Base-by-base conservation (phyloP, 2,888 invertebrate species). In the Papilio demoleus region DNA sequence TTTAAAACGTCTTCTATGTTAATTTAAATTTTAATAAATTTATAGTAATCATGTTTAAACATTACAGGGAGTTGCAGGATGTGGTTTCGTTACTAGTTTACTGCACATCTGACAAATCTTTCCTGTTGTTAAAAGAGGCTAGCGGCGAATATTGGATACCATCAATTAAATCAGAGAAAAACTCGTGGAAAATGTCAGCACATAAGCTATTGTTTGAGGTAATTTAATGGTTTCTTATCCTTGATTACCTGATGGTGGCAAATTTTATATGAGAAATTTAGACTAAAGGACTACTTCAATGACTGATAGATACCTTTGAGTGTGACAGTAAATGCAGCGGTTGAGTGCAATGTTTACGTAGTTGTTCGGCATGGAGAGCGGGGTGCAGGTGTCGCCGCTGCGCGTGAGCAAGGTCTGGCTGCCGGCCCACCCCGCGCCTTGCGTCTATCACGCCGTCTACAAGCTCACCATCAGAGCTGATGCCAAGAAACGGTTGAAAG, bases 101-200 rank as follows among this genome's bases (percentile, higher is more conserved):
- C 71, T 90, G 88, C 68, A 83, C 88, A 0, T 72, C 75, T 0
- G 90, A 90, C 9, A 79, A 78, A 50, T 73, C 83, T 0, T 88
- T 79, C 68, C 79, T 90, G 1, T 73, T 89, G 19, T 82, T 79
- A 1, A 89, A 85, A 70, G 88, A 89, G 56, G 69, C 78, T 1
- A 84, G 77, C 59, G 87, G 88, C 1, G 90, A 90, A 72, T 82
- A 78, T 66, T 90, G 90, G 90, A 76, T 90, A 42, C 89, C 90
- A 9, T 86, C 85, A 6, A 78, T 76, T 68, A 89, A 79, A 75
- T 78, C 80, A n/a, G 88, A 88, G 61, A 88, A 86, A 70, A 83
- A 82, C 70, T 85, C 86, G 70, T 90, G 90, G 90, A 88, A 87
- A 76, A 72, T 76, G 69, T 85, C 88, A 0, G 88, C 86, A 2